Evolutionary conservation across 2,797 vertebrate species (phyloP).

Genomic region (Poecilia velifera): DNA sequence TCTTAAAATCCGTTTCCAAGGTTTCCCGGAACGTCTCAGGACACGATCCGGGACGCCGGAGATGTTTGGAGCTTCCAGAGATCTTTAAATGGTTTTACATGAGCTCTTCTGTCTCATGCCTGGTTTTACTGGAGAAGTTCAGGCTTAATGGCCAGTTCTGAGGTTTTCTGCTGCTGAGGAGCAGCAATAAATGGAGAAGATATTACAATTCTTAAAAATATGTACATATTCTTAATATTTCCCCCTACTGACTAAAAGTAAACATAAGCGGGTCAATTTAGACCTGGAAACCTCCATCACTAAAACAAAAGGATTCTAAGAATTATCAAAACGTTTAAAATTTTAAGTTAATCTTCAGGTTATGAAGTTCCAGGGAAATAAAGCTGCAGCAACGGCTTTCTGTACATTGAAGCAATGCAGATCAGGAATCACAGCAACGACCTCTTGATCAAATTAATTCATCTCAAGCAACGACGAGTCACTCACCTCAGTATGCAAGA

Average conservation of each 20-base stretch:
- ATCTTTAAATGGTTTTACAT: neutral
- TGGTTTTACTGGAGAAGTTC: neutral
- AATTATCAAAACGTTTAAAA: neutral
- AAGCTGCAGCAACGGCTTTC: no score
- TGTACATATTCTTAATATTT: neutral
- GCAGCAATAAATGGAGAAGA: neutral
- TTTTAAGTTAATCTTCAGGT: neutral
- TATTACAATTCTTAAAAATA: neutral
- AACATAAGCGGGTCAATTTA: no score
- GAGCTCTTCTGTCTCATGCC: neutral
- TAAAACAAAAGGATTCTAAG: neutral
- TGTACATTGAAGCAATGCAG: neutral
- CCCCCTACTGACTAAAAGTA: neutral
- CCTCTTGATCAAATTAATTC: neutral
- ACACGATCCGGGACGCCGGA: neutral
- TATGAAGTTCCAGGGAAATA: no score
- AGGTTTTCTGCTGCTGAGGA: neutral
- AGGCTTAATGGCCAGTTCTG: neutral
- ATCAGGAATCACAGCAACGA: neutral
- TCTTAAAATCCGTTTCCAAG: neutral
- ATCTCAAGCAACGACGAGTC: neutral
- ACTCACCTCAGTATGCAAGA: no score
- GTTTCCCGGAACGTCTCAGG: conserved; percentile 9
- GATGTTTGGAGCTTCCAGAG: neutral
- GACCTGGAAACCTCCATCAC: neutral